Conservation (phyloP, 2,113 vertebrate genomes). For the Benitochromis conjunctus region DNA sequence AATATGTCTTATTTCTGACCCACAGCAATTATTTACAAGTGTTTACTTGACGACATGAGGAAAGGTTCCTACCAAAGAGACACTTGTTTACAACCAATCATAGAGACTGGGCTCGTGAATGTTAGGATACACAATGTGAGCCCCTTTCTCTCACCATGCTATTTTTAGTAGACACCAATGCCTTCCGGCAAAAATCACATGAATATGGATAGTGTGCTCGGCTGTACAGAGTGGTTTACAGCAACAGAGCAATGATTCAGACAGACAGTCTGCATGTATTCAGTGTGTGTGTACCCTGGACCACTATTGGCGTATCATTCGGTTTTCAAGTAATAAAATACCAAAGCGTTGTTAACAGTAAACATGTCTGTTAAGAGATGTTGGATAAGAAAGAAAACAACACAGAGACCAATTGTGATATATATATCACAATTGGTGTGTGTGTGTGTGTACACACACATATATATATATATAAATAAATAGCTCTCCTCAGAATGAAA, state of each 20-base stretch:
- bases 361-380: background rate
- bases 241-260: conserved; percentile 65
- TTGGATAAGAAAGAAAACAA: background rate
- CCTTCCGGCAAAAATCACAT: conserved; percentile 77
- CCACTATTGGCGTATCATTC: background rate
- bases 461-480: conserved; percentile 7
- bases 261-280: conserved; percentile 60
- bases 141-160: conserved; percentile 72
- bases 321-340: conserved; percentile 4
- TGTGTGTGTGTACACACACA: too few species aligned
- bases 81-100: conserved; percentile 67
- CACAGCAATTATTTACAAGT: conserved; percentile 45
- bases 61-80: conserved; percentile 32
- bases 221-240: conserved; percentile 67
- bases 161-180: conserved; percentile 80
- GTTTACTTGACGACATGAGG: conserved; percentile 41
- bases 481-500: conserved; percentile 18
- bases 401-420: background rate
- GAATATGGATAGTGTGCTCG: conserved; percentile 77
- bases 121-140: conserved; percentile 64
- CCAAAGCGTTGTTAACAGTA: background rate
- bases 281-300: conserved; percentile 34
- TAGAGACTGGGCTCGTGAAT: conserved; percentile 45
- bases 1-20: conserved; percentile 24
- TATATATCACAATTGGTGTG: too few species aligned